Evolutionary conservation across 2,797 vertebrate genomes (phyloP), one percentile per base, ranked within the genome.

Genomic region (Schizothorax lantsangensis): DNA sequence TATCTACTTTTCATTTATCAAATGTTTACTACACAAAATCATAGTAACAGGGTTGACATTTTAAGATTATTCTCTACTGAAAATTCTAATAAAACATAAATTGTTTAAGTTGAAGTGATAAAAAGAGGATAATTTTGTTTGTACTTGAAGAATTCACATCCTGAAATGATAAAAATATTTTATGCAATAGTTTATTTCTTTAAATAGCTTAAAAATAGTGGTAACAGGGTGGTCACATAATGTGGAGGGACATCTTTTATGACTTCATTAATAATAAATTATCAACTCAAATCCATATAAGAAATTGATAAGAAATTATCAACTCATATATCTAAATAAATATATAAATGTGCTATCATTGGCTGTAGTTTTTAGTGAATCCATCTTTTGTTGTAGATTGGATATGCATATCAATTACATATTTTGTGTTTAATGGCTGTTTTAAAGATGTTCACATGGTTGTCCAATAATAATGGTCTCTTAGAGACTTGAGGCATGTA

Each of bases 371-470:
- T 9, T 23, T 33, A 62, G 38, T 75, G 19, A 72, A 57, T 49
- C 38, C 26, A 26, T 33, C 21, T 64, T 4, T 36, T 33, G 17
- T 45, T 81, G 17, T 59, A 72, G 52, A 40, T 17, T 14, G 30
- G 81, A 30, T 52, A 49, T 5, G n/a, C 45, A 71, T 21, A 6
- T 84, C 54, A 30, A 33, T 62, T 23, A 23, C 23, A 64, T 68
- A n/a, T 68, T 14, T 43, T 75, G 52, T 40, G 5, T 85, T 83
- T 64, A 30, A 75, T 47, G 6, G 17, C 49, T 66, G 38, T 30
- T 83, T 57, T 85, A 79, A 26, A 21, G 30, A 30, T 87, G 79
- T 66, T 87, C 40, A 66, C 36, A 81, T 86, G 59, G 57, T 88
- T 90, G 71, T 71, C 36, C 36, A 79, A 19, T 79, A 30, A 54